These are phyloP conservation scores for Myotis yumanensis DNA, from an alignment of 2,113 vertebrate genomes.

Conservation along the genomic window DNA sequence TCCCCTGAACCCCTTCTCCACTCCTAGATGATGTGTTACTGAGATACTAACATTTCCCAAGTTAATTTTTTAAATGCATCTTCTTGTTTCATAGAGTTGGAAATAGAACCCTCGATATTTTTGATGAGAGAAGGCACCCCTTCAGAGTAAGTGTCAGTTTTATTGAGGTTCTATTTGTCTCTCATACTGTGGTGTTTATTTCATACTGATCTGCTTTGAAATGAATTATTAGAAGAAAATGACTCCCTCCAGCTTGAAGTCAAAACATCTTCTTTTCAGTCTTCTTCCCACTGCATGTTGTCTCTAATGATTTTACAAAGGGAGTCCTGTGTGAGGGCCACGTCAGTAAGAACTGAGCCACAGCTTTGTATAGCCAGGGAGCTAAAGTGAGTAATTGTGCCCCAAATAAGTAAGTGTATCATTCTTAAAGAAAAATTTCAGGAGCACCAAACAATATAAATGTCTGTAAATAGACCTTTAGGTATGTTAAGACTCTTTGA, in stretches of 20 bases:
- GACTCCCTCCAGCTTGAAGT: neutral
- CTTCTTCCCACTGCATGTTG: too few relatives aligned
- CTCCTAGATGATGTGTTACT: neutral
- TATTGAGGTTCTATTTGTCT: conserved; percentile 51
- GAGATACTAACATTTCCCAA: conserved; percentile 37
- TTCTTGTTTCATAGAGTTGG: conserved; percentile 86
- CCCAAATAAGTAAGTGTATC: neutral
- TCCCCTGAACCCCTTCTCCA: neutral
- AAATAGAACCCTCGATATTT: conserved; percentile 89
- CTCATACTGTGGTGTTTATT: neutral
- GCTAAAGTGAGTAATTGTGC: neutral
- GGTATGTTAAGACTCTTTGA: too few relatives aligned
- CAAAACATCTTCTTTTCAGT: neutral
- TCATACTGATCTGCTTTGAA: conserved; percentile 8
- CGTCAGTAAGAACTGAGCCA: neutral
- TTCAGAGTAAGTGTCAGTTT: conserved; percentile 85
- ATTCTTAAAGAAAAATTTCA: neutral
- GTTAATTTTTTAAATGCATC: conserved; percentile 25
- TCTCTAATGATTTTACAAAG: too few relatives aligned
- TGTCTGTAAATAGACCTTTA: too few relatives aligned
- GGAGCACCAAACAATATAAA: too few relatives aligned
- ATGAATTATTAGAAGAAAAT: neutral
- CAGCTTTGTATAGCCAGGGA: neutral
- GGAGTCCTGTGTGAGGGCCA: neutral
- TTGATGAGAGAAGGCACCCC: conserved; percentile 89